Conservation (phyloP, 2,797 vertebrate genomes). For the Sebastes elongatus region DNA sequence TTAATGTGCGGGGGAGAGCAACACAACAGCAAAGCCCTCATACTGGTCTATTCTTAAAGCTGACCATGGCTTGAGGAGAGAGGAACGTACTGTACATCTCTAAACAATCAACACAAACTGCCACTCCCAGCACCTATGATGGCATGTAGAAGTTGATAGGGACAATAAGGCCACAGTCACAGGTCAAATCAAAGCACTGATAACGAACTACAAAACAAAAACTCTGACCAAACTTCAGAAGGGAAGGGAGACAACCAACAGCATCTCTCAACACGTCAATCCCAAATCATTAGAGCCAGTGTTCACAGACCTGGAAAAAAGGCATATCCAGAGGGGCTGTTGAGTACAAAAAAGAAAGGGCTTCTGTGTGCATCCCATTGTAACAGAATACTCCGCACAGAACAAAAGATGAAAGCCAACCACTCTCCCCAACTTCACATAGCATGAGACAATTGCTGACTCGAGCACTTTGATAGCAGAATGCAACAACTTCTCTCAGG, state of each 20-base stretch:
- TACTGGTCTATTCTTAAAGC: neutral
- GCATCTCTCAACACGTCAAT: constrained; percentile 18
- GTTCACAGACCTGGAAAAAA: constrained; percentile 6
- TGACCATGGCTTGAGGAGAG: neutral
- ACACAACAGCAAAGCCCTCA: neutral
- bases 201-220: neutral
- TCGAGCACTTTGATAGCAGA: constrained; percentile 4
- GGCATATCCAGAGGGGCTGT: constrained; percentile 1
- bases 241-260: neutral
- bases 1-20: neutral
- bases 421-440: neutral
- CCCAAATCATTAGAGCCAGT: constrained; percentile 40
- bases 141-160: neutral
- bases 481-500: neutral
- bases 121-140: neutral
- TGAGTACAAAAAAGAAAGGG: constrained; percentile 25
- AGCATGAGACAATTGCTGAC: neutral
- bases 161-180: neutral
- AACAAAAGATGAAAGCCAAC: constrained; percentile 16
- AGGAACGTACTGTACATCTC: neutral
- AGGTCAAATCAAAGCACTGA: constrained; percentile 4
- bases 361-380: neutral
- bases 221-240: constrained; percentile 1
- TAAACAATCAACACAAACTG: neutral
- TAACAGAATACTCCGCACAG: neutral